Base-by-base conservation (phyloP, 2,797 vertebrate species). In the Hyperoplus lanceolatus region DNA sequence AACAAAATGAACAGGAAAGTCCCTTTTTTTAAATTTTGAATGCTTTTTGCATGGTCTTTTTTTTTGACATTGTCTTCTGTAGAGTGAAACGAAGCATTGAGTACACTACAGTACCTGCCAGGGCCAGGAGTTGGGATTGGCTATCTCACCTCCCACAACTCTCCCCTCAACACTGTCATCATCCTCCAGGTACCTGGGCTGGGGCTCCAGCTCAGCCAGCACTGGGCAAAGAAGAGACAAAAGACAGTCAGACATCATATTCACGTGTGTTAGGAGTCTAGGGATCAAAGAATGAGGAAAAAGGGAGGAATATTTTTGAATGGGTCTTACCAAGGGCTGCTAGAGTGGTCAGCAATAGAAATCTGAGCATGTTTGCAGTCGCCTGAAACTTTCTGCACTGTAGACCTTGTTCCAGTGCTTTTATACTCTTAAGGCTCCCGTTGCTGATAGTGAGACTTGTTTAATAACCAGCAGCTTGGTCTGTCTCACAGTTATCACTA, bases 111-210 rank as follows among this genome's bases (percentile, higher is more conserved):
- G 36, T 90, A 96, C 95, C 95, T 96, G 94, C 95, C 95, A 96
- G 6, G 93, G 95, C 94, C 95, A 96, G 12, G 94, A 91, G 90
- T 95, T 87, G 10, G 94, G 72, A 9, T 4, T 80, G 56, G 93
- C 94, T 51, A 95, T 90, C 50, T 92, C 78, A 1, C 95, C 95
- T 51, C 95, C 94, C 18, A 96, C 94, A 15, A 96, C 95, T 81
- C 91, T 92, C 75, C 73, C 88, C 39, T 86, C 81, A 6, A 12
- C 13, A 1, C 0, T 56, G 55, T 85, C 77, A 29, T 29, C 29
- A 29, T 91, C 87, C 86, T 95, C 93, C 75, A 95, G 75, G 81
- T 86, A 95, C 75, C 93, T 93, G 83, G 94, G 94, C 90, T 94
- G 74, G 48, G 89, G 87, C 66, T 73, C 64, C 80, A 84, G 81